A percentile compares a stretch with the other conserved stretches of the same genome.
Conservation (phyloP, 2,113 vertebrate species). For the Ia io region DNA sequence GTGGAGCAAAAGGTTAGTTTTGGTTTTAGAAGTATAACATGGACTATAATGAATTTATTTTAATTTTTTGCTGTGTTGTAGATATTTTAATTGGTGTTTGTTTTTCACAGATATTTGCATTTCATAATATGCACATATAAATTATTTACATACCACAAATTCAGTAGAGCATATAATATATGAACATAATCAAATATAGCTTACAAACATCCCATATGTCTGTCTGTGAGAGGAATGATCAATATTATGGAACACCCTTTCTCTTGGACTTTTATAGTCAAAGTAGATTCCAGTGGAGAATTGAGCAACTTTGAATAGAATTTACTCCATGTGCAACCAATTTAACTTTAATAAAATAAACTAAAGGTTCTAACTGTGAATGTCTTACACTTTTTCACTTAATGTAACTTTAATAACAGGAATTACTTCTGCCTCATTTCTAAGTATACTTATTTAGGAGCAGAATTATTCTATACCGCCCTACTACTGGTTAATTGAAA, state of each 20-base stretch:
- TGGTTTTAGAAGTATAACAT: neutral
- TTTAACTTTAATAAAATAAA: slow-evolving; percentile 35
- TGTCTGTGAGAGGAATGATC: neutral
- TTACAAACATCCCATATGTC: neutral
- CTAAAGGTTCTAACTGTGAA: slow-evolving; percentile 18
- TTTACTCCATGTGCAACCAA: neutral
- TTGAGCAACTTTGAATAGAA: neutral
- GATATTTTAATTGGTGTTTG: neutral
- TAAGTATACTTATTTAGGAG: slow-evolving; percentile 29
- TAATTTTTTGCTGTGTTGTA: neutral
- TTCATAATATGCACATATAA: neutral
- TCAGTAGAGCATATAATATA: neutral
- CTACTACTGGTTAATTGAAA: neutral
- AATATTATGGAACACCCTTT: neutral
- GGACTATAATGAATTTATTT: neutral
- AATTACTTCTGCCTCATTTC: slow-evolving; percentile 46
- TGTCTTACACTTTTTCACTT: slow-evolving; percentile 25
- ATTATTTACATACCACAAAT: neutral
- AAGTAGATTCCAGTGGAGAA: neutral
- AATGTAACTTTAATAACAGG: slow-evolving; percentile 39
- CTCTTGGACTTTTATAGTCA: neutral
- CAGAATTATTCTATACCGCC: neutral
- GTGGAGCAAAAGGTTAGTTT: neutral
- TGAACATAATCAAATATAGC: neutral
- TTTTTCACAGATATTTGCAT: neutral